phyloP scores from a whole-genome alignment of 2,113 vertebrate species.

The Lanius ludovicianus region DNA sequence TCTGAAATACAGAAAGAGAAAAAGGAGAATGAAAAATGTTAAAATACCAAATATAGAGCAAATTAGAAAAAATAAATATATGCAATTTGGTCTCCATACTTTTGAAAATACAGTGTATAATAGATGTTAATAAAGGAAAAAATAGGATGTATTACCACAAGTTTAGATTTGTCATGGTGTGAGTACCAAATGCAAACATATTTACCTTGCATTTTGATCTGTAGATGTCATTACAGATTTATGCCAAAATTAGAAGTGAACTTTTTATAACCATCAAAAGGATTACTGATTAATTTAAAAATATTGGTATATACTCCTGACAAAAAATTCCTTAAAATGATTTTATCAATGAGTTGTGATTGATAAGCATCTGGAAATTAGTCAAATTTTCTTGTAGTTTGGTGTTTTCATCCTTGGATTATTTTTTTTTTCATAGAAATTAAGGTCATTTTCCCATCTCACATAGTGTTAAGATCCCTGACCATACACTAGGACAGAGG shows the following conservation, averaged over 20 bases:
- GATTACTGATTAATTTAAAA: neutral
- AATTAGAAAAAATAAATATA: neutral
- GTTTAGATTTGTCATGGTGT: neutral
- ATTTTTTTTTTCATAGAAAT: neutral
- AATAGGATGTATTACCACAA: neutral
- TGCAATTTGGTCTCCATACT: neutral
- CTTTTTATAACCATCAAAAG: neutral
- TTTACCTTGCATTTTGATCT: neutral
- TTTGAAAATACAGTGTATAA: neutral
- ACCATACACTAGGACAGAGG: neutral
- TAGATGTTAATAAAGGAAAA: neutral
- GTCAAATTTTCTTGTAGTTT: neutral
- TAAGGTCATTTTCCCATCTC: neutral
- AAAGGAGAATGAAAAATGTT: neutral
- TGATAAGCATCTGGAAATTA: neutral
- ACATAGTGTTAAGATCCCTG: neutral
- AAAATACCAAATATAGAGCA: neutral
- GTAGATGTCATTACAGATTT: neutral
- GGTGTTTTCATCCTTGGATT: neutral
- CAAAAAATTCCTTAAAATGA: neutral
- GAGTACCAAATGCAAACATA: neutral
- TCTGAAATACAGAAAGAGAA: neutral
- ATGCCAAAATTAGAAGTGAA: neutral
- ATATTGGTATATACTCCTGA: fast-evolving
- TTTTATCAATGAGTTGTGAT: neutral